These are phyloP conservation scores for Blastobasis lacticolella DNA, from an alignment of 2,888 invertebrate genomes.

Conservation along the genomic window DNA sequence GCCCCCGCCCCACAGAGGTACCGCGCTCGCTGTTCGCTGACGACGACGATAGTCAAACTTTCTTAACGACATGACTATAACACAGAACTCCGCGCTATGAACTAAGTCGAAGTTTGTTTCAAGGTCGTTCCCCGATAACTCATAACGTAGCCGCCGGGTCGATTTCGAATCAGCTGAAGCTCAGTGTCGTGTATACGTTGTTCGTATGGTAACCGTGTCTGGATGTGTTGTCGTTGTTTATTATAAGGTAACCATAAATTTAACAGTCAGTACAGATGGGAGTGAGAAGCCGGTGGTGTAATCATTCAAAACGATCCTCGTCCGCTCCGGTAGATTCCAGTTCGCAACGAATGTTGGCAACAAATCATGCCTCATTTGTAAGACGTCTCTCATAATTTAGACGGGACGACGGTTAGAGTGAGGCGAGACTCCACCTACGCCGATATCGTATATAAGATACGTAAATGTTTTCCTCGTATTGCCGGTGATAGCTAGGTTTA, in stretches of 20 bases:
- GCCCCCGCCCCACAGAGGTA: conserved; percentile 86
- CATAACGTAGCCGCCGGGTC: conserved; percentile 34
- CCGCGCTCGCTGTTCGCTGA: conserved; percentile 37
- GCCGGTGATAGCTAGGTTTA: conserved; percentile 54
- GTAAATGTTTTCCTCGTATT: conserved; percentile 65
- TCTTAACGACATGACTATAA: conserved; percentile 63
- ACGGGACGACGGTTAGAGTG: conserved; percentile 35
- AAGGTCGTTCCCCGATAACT: conserved; percentile 56
- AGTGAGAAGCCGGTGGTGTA: conserved; percentile 10
- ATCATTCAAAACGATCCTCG: conserved; percentile 23
- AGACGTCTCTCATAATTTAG: conserved; percentile 47
- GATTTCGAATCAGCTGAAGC: conserved; percentile 30
- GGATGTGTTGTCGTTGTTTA: too few relatives aligned
- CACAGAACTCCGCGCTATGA: conserved; percentile 54
- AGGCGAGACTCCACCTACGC: conserved; percentile 57
- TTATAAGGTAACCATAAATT: too few relatives aligned
- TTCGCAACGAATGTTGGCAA: conserved; percentile 30
- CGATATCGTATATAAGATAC: conserved; percentile 52
- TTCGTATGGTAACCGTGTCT: too few relatives aligned
- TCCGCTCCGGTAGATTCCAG: conserved; percentile 19
- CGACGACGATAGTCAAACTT: conserved; percentile 57
- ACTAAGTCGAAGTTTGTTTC: conserved; percentile 66
- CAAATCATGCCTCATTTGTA: conserved; percentile 49
- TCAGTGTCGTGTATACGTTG: conserved; percentile 3
- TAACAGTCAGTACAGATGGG: background rate